Percentiles rank a stretch among this genome's conserved stretches.
Conservation (phyloP, 2,113 vertebrate genomes). For the Equus przewalskii region DNA sequence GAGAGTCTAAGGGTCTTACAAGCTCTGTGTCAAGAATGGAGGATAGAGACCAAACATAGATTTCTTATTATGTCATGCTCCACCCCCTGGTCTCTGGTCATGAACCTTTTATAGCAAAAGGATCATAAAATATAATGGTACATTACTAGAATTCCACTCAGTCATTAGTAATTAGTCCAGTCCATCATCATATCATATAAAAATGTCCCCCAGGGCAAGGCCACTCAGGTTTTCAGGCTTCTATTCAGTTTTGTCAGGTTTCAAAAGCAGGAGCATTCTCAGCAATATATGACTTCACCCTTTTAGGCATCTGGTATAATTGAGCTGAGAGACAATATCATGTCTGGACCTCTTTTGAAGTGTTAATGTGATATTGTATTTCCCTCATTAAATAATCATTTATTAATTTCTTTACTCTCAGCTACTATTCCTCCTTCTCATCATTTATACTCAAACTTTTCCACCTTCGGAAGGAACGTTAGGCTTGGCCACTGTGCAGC, state of each 20-base stretch:
- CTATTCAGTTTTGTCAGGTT: neutral
- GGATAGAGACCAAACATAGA: neutral
- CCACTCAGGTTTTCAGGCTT: neutral
- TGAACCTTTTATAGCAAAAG: neutral
- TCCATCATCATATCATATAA: neutral
- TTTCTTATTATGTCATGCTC: neutral
- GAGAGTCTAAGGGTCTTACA: neutral
- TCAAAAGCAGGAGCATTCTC: neutral
- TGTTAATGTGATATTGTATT: neutral
- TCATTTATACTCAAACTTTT: neutral
- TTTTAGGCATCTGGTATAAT: neutral
- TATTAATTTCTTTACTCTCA: neutral
- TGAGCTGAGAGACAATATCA: neutral
- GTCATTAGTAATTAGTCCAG: neutral
- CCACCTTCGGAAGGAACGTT: neutral
- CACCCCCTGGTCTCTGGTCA: neutral
- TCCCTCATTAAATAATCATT: neutral
- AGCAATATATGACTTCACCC: neutral
- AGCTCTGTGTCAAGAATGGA: neutral
- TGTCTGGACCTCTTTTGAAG: neutral
- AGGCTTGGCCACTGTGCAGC: neutral
- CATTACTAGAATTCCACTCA: neutral
- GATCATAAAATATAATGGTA: neutral
- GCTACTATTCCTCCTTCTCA: neutral
- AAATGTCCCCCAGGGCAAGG: neutral